Base-by-base conservation (phyloP, 2,888 invertebrate genomes). In the Drosophila yooni region DNA sequence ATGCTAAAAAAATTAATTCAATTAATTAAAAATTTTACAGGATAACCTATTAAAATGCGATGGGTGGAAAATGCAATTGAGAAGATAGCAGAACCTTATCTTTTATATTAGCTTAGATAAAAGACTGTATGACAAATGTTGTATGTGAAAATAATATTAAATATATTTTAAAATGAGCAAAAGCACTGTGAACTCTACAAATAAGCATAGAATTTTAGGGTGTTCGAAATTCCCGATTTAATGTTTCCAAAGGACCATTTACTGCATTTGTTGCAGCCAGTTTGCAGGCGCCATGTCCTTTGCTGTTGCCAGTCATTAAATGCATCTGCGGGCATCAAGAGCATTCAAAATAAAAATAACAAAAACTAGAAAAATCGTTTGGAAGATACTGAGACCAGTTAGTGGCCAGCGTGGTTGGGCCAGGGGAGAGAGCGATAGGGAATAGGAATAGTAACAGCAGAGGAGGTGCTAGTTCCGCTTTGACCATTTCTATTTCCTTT, bases 401-500 rank as follows among this genome's bases (percentile, higher is more conserved):
- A 50, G 57, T 68, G 71, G 50, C 31, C 38, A 53, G 57, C 51
- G 48, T 6, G 31, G 33, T 34, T 8, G 27, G 13, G 11, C 5
- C 52, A 33, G 29, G 40, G 18, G 25, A 21, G 18, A 33, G 53
- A 34, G 33, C 2, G 21, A 1, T 6, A 2, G 18, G 31, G 27
- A 56, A 21, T 25, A 31, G 66, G 7, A 29, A 46, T 40, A 27
- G 52, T 31, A 57, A 57, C 27, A 13, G 48, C 54, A 62, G 33
- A 77, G 70, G 63, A 81, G 81, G 78, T 78, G 78, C 77, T 77
- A 79, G 78, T 81, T 79, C 78, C 79, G 81, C 74, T 72, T 74
- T 69, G 75, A 88, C 86, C 88, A 85, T 73, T 88, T 89, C 89
- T 74, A 85, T 85, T 85, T 85, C 85, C 85, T 88, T 82, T 86